Conservation (phyloP, 2,797 vertebrate genomes). For the Tauraco hartlaubi region DNA sequence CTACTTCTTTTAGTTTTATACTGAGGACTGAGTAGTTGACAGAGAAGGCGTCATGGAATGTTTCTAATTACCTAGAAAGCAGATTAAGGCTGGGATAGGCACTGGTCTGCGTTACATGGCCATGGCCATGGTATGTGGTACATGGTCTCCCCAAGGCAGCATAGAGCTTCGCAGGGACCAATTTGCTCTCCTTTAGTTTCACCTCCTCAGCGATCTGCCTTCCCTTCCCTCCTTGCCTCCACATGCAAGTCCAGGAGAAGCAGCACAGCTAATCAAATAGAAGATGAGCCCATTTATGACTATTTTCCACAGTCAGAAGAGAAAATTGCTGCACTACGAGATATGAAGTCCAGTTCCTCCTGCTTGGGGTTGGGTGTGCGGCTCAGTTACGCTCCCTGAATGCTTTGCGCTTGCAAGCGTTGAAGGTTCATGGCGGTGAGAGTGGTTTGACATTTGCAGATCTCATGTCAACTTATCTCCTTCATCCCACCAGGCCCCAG, state of each 20-base stretch:
- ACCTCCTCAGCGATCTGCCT: neutral
- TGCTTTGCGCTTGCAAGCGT: neutral
- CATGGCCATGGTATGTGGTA: too few relatives aligned
- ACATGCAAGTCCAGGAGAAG: neutral
- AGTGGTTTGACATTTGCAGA: neutral
- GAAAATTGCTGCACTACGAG: neutral
- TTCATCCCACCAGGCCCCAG: neutral
- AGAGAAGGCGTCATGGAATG: neutral
- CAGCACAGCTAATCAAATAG: neutral
- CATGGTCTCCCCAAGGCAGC: neutral
- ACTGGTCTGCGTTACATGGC: neutral
- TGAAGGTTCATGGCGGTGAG: neutral
- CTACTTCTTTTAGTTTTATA: neutral
- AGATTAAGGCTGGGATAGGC: neutral
- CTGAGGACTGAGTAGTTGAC: neutral
- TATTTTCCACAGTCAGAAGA: neutral
- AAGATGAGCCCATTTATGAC: neutral
- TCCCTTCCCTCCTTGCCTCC: neutral
- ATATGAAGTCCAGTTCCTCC: neutral
- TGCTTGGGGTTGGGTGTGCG: neutral
- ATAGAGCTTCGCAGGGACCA: rapidly evolving
- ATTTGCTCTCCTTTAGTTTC: neutral
- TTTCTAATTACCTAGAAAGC: neutral
- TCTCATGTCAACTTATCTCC: neutral
- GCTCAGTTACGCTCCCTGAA: rapidly evolving